Base-by-base conservation (phyloP, 2,797 vertebrate species). In the Molothrus aeneus region DNA sequence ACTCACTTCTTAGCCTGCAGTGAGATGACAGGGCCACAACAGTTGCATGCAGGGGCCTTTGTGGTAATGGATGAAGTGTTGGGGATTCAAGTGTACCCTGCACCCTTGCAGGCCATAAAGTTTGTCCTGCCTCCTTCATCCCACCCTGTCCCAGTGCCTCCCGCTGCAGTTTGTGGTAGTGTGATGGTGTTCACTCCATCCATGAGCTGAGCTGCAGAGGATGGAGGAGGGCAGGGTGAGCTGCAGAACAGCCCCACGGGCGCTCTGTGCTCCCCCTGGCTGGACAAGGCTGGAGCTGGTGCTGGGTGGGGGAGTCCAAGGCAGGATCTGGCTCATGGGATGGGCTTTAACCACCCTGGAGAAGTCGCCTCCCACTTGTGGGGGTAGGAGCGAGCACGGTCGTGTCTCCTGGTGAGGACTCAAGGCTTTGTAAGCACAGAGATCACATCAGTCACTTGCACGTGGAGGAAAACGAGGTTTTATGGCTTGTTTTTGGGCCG, bases 201-300 rank as follows among this genome's bases (percentile, higher is more conserved):
- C 20, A 2, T 0, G 43, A 61, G 65, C 47, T 48, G 70, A 61
- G 65, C 50, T 48, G 66, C 32, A 10, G 4, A 17, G 66, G 65
- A 8, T 28, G 36, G 17, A 45, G 12, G 11, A 29, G 61, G 42
- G 53, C 53, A 34, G 59, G 38, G 16, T 2, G 50, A 57, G 82
- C 28, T 8, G 29, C 71, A 40, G 53, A 17, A 6, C 4, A 29
- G 57, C 68, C 18, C 53, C 17, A 28, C 0, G 6, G 64, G 47
- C 34, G 1, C 26, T 12, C 4, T 1, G 9, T 11, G 2, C 21
- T 9, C 54, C 26, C 42, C 32, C 1, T 0, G 51, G 79, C 66
- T 9, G 42, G 16, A 14, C 45, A 7, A 3, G 2, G 0, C 51
- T 1, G 5, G 34, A 51, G 12, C 14, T 20, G 53, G 4, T 3